phyloP scores from a whole-genome alignment of 2,888 invertebrate species.

The Chaitophorus viminalis region DNA sequence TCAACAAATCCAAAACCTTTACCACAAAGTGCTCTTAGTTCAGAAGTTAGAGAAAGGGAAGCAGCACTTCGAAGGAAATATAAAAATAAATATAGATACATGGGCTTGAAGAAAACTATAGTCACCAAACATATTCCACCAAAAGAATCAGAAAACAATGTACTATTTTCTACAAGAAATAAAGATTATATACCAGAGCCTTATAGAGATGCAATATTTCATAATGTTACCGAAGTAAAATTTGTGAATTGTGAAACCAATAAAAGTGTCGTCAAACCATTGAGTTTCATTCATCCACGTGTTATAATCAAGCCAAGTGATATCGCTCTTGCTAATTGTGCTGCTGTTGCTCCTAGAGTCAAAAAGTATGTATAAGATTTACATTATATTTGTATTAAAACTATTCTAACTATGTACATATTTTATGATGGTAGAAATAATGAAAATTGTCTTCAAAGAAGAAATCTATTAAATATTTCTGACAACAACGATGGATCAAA shows the following conservation, averaged over 20 bases:
- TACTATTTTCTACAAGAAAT: not conserved
- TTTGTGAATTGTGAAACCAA: not conserved
- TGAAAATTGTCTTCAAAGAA: not conserved
- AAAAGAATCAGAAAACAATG: not conserved
- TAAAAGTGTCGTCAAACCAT: not conserved
- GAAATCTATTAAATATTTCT: not conserved
- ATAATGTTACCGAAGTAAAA: not conserved
- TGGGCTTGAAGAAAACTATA: not conserved
- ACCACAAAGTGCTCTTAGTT: not conserved
- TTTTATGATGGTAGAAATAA: not conserved
- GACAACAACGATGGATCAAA: not conserved
- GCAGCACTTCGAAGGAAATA: not conserved
- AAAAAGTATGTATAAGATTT: not conserved
- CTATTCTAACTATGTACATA: not conserved
- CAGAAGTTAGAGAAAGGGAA: not conserved
- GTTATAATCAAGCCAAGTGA: not conserved
- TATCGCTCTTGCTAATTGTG: not conserved
- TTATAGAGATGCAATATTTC: not conserved
- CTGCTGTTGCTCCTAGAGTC: not conserved
- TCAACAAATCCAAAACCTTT: not conserved
- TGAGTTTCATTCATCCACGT: not conserved
- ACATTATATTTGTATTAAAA: not conserved
- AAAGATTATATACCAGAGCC: not conserved
- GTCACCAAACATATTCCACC: not conserved
- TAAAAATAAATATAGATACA: slow-evolving; percentile 25